A percentile compares a stretch with the other conserved stretches of the same genome.
Conservation (phyloP, 2,888 invertebrate species). For the Himalopsyche japonica region DNA sequence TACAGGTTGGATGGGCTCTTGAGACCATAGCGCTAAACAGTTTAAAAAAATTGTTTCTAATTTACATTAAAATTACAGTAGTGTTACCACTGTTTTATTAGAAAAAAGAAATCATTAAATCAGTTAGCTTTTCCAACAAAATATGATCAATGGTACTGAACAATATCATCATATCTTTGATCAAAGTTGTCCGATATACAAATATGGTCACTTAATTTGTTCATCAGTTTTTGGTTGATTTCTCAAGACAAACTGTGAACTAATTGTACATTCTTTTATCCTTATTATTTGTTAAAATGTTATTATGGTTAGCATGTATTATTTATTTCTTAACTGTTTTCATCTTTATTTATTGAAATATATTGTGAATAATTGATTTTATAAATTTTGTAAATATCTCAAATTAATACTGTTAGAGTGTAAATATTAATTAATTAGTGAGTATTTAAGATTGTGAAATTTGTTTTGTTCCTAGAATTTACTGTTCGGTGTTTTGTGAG, state of each 20-base stretch:
- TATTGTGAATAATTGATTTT: background rate
- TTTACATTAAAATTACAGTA: too few relatives aligned
- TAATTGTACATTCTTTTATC: background rate
- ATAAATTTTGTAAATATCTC: background rate
- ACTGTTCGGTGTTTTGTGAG: constrained; percentile 6
- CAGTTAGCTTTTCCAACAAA: too few relatives aligned
- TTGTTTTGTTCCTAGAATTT: constrained; percentile 25
- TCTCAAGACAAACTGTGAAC: too few relatives aligned
- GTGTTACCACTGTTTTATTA: too few relatives aligned
- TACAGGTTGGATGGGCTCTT: too few relatives aligned
- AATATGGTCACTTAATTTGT: too few relatives aligned
- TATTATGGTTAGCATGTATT: background rate
- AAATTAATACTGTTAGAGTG: background rate
- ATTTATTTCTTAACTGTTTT: background rate
- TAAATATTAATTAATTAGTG: background rate
- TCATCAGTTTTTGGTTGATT: background rate
- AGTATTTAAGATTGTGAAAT: constrained; percentile 6
- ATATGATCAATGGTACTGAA: too few relatives aligned
- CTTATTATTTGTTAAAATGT: background rate
- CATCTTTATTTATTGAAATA: background rate
- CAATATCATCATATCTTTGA: too few relatives aligned
- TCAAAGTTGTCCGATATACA: too few relatives aligned
- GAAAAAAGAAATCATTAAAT: too few relatives aligned
- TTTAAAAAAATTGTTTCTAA: too few relatives aligned
- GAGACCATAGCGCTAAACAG: too few relatives aligned